phyloP scores from a whole-genome alignment of 2,888 invertebrate genomes.

The Drosophila prolongata region DNA sequence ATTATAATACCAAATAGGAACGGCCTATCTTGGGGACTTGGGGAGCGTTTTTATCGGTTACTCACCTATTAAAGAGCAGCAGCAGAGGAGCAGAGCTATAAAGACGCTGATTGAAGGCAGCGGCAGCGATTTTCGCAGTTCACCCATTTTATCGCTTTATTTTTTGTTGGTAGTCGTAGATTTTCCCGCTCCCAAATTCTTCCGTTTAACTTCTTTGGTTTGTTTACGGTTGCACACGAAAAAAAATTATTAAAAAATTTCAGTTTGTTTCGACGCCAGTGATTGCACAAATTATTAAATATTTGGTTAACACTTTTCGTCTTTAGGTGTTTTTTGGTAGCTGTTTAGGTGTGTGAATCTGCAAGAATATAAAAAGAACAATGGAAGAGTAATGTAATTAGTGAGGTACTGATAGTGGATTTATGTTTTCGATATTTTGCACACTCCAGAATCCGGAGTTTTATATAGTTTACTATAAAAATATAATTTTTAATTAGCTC shows the following conservation, averaged over 20 bases:
- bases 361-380: background rate
- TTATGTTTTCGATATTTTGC: no score
- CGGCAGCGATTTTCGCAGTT: constrained; percentile 56
- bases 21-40: background rate
- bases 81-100: constrained; percentile 64
- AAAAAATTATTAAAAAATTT: constrained; percentile 40
- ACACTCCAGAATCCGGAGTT: no score
- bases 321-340: background rate
- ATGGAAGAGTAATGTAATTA: background rate
- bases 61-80: constrained; percentile 71
- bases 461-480: no score
- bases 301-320: constrained; percentile 8
- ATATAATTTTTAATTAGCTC: no score
- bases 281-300: constrained; percentile 2
- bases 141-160: constrained; percentile 56
- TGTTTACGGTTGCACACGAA: constrained; percentile 30
- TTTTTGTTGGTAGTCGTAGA: background rate
- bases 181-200: constrained; percentile 16
- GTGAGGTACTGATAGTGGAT: background rate
- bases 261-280: background rate
- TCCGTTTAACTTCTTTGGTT: constrained; percentile 25
- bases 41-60: constrained; percentile 23
- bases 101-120: constrained; percentile 35
- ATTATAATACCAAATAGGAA: constrained; percentile 25
- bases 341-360: constrained; percentile 13